phyloP scores from a whole-genome alignment of 2,797 vertebrate species.

The Fundulus diaphanus region DNA sequence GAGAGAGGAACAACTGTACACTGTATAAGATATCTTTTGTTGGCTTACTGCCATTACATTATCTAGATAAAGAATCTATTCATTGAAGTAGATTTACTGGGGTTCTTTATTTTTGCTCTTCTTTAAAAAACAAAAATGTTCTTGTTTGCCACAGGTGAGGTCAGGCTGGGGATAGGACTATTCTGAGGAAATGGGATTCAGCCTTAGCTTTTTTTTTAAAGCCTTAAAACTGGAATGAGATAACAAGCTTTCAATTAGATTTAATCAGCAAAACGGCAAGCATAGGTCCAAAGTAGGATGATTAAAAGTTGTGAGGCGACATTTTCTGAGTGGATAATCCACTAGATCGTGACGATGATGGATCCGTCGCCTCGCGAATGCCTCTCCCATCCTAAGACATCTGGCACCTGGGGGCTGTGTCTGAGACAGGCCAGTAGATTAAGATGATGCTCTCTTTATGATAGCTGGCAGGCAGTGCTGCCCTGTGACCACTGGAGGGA shows the following conservation, averaged over 20 bases:
- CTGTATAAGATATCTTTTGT: not conserved
- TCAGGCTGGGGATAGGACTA: not conserved
- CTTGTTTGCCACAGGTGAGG: not conserved
- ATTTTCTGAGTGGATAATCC: slow-evolving; percentile 54
- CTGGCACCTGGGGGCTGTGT: slow-evolving; percentile 25
- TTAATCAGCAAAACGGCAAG: slow-evolving; percentile 37
- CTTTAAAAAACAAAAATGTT: not conserved
- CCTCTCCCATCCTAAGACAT: slow-evolving; percentile 24
- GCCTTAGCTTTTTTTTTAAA: not conserved
- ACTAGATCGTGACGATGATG: slow-evolving; percentile 40
- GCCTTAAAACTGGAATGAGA: slow-evolving; percentile 33
- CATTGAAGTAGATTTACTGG: not conserved
- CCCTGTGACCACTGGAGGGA: slow-evolving; percentile 75
- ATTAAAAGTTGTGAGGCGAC: slow-evolving; percentile 33
- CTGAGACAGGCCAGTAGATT: slow-evolving; percentile 46
- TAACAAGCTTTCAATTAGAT: slow-evolving; percentile 51
- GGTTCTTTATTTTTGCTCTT: not conserved
- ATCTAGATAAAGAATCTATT: not conserved
- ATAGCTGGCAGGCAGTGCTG: slow-evolving; percentile 66
- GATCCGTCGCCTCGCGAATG: slow-evolving; percentile 47
- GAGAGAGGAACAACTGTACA: not conserved
- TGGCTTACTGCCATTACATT: not conserved
- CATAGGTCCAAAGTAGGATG: slow-evolving; percentile 26
- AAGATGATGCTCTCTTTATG: slow-evolving; percentile 46
- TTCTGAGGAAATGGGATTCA: not conserved